Percentiles rank a stretch among this genome's conserved stretches.
These are phyloP conservation scores for Opisthograptis luteolata DNA, from an alignment of 2,888 invertebrate genomes.

Conservation along the genomic window DNA sequence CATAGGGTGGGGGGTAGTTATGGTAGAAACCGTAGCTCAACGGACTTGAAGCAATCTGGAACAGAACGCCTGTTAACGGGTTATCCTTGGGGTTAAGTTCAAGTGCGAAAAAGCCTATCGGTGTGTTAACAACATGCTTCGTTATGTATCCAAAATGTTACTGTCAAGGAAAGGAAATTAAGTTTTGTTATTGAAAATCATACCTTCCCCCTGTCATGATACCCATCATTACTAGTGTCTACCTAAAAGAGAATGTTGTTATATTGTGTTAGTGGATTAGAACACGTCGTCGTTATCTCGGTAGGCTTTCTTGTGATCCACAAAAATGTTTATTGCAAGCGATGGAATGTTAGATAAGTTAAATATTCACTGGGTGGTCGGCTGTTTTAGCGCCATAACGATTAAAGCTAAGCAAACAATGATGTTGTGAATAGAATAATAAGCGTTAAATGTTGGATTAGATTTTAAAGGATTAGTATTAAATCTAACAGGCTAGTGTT, in stretches of 20 bases:
- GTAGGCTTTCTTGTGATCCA: background rate
- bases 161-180: constrained; percentile 30
- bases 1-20: constrained; percentile 74
- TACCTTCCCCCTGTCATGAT: constrained; percentile 77
- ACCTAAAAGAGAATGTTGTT: constrained; percentile 74
- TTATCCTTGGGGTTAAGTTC: constrained; percentile 65
- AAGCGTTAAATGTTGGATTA: too few relatives aligned
- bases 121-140: constrained; percentile 34
- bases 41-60: constrained; percentile 88
- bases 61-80: constrained; percentile 80
- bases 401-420: background rate
- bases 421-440: too few relatives aligned
- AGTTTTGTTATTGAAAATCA: constrained; percentile 50
- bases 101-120: constrained; percentile 60
- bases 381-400: background rate
- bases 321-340: constrained; percentile 2
- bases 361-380: constrained; percentile 9
- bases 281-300: constrained; percentile 22
- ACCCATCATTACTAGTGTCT: constrained; percentile 72
- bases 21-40: constrained; percentile 91
- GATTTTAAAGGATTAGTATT: too few relatives aligned
- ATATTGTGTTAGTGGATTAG: constrained; percentile 44
- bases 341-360: constrained; percentile 1
- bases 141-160: background rate
- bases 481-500: too few relatives aligned